A percentile compares a stretch with the other conserved stretches of the same genome.
Evolutionary conservation across 2,888 invertebrate genomes (phyloP).

Genomic region (Chironomus tentans): DNA sequence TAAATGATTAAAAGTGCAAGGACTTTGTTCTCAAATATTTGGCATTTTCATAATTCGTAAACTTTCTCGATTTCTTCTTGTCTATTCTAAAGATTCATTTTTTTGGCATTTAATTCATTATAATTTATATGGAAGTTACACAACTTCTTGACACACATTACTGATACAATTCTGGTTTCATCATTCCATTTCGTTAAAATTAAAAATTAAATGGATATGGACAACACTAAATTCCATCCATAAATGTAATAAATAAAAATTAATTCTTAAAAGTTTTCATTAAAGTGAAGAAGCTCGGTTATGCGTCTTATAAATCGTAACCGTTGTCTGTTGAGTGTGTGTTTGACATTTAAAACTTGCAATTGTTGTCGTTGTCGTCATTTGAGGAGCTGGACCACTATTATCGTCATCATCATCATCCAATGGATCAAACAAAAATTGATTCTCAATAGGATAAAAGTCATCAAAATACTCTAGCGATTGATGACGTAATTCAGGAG

Average conservation of each 20-base stretch:
- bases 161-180: no score
- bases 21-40: no score
- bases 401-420: slow-evolving; percentile 2
- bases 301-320: slow-evolving; percentile 12
- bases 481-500: slow-evolving; percentile 7
- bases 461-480: slow-evolving; percentile 16
- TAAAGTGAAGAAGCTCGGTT: slow-evolving; percentile 22
- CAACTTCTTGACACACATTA: no score
- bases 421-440: not conserved
- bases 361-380: slow-evolving; percentile 24
- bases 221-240: not conserved
- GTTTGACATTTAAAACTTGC: slow-evolving; percentile 6
- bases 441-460: slow-evolving; percentile 9
- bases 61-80: no score
- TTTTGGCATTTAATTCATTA: no score
- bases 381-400: not conserved
- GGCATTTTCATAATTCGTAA: no score
- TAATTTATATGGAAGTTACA: no score
- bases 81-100: no score
- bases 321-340: not conserved
- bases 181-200: no score
- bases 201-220: no score
- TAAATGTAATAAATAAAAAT: not conserved
- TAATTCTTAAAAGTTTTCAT: no score
- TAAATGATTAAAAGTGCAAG: no score